phyloP scores from a whole-genome alignment of 2,888 invertebrate genomes.

The Sinhomidia bicolor region DNA sequence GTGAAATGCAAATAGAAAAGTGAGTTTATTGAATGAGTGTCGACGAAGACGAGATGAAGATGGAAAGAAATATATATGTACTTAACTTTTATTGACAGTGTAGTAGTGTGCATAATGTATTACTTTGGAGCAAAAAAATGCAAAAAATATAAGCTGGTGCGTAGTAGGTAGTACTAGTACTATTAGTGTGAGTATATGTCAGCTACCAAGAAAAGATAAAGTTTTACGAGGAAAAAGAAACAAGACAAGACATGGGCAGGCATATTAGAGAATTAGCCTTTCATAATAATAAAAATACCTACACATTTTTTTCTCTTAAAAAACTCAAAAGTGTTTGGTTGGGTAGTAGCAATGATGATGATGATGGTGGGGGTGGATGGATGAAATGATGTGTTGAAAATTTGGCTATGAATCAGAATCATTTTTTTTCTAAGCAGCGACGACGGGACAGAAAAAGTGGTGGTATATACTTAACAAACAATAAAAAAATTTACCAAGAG shows the following conservation, averaged over 20 bases:
- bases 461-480: slow-evolving; percentile 1
- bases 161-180: neutral
- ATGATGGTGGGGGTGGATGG: slow-evolving; percentile 6
- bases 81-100: slow-evolving; percentile 40
- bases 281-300: slow-evolving; percentile 47
- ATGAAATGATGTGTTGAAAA: slow-evolving; percentile 28
- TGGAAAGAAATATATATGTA: neutral
- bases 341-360: neutral
- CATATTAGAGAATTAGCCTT: slow-evolving; percentile 19
- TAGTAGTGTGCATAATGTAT: neutral
- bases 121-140: neutral
- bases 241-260: slow-evolving; percentile 3
- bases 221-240: slow-evolving; percentile 17
- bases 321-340: neutral
- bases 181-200: neutral
- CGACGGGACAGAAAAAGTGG: neutral
- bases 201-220: neutral
- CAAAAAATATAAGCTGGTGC: neutral
- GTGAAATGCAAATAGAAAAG: slow-evolving; percentile 38
- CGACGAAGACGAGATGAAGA: neutral
- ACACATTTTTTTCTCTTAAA: neutral
- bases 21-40: neutral
- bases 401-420: slow-evolving; percentile 39
- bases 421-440: neutral
- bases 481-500: neutral